These are phyloP conservation scores for Falco punctatus DNA, from an alignment of 2,113 vertebrate genomes.

Conservation along the genomic window DNA sequence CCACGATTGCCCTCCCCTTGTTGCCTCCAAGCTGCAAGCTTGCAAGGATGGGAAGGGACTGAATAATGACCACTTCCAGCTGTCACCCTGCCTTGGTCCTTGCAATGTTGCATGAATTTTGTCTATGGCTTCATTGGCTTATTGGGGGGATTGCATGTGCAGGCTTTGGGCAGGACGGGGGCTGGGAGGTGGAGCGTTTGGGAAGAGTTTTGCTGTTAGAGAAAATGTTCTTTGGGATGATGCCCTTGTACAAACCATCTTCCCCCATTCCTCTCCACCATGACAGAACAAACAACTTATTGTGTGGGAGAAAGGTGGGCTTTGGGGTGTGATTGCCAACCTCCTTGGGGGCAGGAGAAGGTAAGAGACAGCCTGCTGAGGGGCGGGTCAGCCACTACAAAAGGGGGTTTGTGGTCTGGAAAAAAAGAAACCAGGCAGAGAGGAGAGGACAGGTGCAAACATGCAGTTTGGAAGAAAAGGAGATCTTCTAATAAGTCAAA, in stretches of 20 bases:
- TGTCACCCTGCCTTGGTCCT: background rate
- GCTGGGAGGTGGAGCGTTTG: background rate
- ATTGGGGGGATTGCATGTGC: rapidly evolving
- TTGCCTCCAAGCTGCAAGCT: background rate
- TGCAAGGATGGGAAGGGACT: background rate
- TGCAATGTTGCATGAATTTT: background rate
- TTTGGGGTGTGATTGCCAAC: background rate
- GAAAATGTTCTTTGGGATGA: background rate
- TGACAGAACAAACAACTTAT: background rate
- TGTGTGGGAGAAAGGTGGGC: background rate
- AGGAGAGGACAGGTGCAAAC: background rate
- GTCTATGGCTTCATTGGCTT: background rate
- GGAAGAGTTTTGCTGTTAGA: background rate
- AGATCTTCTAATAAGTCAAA: background rate
- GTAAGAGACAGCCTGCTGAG: background rate
- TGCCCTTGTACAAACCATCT: background rate
- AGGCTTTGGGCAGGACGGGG: background rate
- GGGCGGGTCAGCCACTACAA: background rate
- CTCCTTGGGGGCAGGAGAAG: background rate
- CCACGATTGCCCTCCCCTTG: background rate
- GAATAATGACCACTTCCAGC: background rate
- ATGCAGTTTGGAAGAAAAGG: background rate
- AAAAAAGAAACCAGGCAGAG: background rate
- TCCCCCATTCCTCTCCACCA: background rate
- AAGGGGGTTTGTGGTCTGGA: background rate